Evolutionary conservation across 2,113 vertebrate genomes (phyloP), one percentile per base, ranked within the genome.

Genomic region (Brienomyrus brachyistius): DNA sequence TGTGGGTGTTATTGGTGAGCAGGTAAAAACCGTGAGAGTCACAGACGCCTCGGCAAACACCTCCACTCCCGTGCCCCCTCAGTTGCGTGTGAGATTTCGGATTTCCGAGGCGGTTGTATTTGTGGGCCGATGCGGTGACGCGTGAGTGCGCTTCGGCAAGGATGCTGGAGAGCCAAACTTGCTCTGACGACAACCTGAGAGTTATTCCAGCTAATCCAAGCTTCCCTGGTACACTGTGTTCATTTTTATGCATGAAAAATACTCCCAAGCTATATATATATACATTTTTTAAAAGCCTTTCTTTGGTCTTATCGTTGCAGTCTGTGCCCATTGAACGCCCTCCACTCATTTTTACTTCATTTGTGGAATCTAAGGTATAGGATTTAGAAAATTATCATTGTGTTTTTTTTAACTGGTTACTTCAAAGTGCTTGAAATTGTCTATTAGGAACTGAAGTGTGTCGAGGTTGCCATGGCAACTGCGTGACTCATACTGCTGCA

Each of bases 401-500:
- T 80, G 74, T 43, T 43, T 80, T 3, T 88, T 89, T 89, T n/a
- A 66, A 87, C 21, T n/a, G 0, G 21, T 91, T 90, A 1, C 82
- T 5, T 27, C 88, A 74, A 0, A 1, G 31, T 27, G 21, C 91
- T 87, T 66, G 9, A 90, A 94, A 93, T 89, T 51, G 6, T 92
- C 92, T 92, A 94, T 88, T 94, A 94, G 27, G 93, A 91, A 92
- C 93, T 94, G 92, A 92, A 54, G 90, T 94, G 94, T 94, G 93
- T 94, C 91, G 88, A 90, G 88, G 96, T 96, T 96, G 91, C 95
- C 93, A 94, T 95, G 89, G 95, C 92, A 96, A 96, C 95, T 92
- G 93, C 91, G 91, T 96, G 95, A 96, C 95, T 96, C 96, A 96
- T 95, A 93, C 94, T 96, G 91, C 92, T 94, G 92, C 92, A 94